Percentiles rank a stretch among this genome's conserved stretches.
Evolutionary conservation across 2,797 vertebrate species (phyloP).

Genomic region (Sardinella longiceps): DNA sequence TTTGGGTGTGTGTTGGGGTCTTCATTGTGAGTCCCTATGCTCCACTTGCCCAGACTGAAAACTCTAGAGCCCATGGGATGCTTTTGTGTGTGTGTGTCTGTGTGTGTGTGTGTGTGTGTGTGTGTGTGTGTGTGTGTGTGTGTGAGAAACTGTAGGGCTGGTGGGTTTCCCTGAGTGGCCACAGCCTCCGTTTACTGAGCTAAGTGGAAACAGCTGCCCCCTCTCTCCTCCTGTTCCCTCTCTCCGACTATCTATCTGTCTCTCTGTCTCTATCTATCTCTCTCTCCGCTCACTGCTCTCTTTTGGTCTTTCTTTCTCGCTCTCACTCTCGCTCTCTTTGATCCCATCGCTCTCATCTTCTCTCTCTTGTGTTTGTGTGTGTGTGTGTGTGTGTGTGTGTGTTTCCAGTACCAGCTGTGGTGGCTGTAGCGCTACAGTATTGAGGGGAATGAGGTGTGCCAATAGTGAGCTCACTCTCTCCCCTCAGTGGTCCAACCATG

Average conservation of each 20-base stretch:
- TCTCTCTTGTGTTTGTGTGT: constrained; percentile 33
- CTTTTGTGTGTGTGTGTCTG: constrained; percentile 29
- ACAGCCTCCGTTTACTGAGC: constrained; percentile 65
- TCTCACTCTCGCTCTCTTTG: neutral
- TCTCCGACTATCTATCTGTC: constrained; percentile 18
- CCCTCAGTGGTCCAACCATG: neutral
- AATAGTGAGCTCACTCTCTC: constrained; percentile 7
- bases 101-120: neutral
- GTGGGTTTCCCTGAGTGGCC: constrained; percentile 41
- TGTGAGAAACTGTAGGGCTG: constrained; percentile 42
- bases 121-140: constrained; percentile 12
- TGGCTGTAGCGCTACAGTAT: neutral
- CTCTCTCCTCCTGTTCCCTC: neutral
- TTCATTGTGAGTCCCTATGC: neutral
- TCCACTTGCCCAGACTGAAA: neutral
- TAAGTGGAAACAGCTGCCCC: constrained; percentile 74
- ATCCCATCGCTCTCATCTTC: neutral
- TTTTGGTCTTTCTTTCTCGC: neutral
- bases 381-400: neutral
- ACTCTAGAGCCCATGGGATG: neutral
- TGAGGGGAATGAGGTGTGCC: neutral
- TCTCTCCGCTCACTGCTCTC: constrained; percentile 71
- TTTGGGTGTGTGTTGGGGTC: constrained; percentile 1
- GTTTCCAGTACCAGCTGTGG: constrained; percentile 5
- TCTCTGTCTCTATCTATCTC: constrained; percentile 32